Evolutionary conservation across 2,888 invertebrate species (phyloP).

Genomic region (Timema cristinae): DNA sequence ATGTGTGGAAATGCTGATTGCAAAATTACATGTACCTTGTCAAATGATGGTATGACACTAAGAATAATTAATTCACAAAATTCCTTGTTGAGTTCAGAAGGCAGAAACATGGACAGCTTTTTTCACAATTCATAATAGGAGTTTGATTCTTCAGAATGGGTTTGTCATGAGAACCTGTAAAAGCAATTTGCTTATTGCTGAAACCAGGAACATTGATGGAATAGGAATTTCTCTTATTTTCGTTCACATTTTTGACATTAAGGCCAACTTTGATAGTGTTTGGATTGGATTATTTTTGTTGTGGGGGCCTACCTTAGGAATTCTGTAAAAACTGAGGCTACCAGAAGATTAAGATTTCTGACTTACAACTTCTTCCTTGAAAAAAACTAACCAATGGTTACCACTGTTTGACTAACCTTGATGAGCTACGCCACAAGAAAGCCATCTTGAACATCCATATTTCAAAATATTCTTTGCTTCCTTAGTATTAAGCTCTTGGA

Average conservation of each 20-base stretch:
- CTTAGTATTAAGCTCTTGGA: no score
- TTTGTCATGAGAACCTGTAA: neutral
- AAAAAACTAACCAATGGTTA: neutral
- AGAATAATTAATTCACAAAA: neutral
- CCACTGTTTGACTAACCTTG: neutral
- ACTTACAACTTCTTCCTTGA: neutral
- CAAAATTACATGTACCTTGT: neutral
- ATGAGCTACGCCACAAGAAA: neutral
- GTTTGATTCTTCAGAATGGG: neutral
- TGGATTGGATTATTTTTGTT: neutral
- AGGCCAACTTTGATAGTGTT: neutral
- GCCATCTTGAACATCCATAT: no score
- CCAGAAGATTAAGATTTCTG: neutral
- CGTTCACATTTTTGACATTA: no score
- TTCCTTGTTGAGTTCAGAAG: neutral
- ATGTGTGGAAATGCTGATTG: neutral
- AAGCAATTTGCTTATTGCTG: neutral
- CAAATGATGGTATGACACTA: constrained; percentile 5
- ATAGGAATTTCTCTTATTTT: no score
- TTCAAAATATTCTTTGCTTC: no score
- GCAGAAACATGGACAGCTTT: neutral
- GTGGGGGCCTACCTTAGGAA: constrained; percentile 1
- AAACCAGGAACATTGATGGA: no score
- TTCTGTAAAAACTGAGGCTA: constrained; percentile 2
- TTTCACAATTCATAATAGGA: constrained; percentile 1